These are phyloP conservation scores for Rhabdornis inornatus DNA, from an alignment of 2,113 vertebrate species.

Conservation along the genomic window DNA sequence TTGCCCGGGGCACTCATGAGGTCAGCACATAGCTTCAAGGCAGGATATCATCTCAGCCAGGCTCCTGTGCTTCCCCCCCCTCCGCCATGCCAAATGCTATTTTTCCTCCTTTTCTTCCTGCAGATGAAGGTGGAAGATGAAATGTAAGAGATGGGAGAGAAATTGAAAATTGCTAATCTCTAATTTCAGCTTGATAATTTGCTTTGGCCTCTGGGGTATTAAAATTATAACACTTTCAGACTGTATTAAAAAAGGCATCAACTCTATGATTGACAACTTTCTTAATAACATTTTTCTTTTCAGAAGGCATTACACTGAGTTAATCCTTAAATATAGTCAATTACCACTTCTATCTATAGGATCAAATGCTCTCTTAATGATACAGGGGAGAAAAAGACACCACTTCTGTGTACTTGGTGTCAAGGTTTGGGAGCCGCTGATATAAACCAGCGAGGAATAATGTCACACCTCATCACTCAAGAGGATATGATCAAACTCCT, in stretches of 20 bases:
- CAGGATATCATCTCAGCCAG: not conserved
- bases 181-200: conserved; percentile 49
- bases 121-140: not conserved
- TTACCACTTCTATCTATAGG: conserved; percentile 41
- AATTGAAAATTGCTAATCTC: conserved; percentile 46
- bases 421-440: not conserved
- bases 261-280: conserved; percentile 55
- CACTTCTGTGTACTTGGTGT: not conserved
- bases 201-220: conserved; percentile 38
- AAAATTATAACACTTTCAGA: conserved; percentile 47
- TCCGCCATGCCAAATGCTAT: not conserved
- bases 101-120: not conserved
- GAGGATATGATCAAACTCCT: not conserved
- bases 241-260: conserved; percentile 17
- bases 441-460: not conserved
- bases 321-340: conserved; percentile 67
- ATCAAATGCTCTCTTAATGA: conserved; percentile 34
- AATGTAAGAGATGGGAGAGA: not conserved
- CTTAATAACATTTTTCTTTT: conserved; percentile 42
- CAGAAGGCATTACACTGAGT: conserved; percentile 34
- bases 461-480: not conserved
- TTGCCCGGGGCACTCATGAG: not conserved
- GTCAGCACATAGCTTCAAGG: not conserved
- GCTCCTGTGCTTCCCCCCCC: not conserved
- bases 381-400: not conserved